Evolutionary conservation across 2,888 invertebrate genomes (phyloP), one percentile per base, ranked within the genome.

Genomic region (Drosophila demipolita): DNA sequence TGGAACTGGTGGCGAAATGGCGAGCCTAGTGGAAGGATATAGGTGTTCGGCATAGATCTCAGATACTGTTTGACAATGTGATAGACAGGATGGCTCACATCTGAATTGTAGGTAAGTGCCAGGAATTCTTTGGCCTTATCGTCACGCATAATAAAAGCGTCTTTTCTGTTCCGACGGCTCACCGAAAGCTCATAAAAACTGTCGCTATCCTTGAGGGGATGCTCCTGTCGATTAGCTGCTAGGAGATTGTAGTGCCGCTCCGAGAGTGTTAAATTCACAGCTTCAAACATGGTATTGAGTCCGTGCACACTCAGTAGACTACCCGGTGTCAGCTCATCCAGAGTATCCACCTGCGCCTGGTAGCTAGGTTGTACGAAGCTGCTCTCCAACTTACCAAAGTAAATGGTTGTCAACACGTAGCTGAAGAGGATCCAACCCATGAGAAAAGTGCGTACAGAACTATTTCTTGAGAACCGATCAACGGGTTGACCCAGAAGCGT

Each of bases 381-480:
- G 49, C 93, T 93, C 49, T 92, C 92, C 58, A 93, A 66, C 55
- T 93, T 92, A 26, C 91, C 92, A 35, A 92, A 88, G 60, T 92
- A 92, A 26, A 92, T 83, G 32, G 75, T 82, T 2, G 90, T 91
- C 53, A 91, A 61, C 0, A 93, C 81, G 52, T 92, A 92, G 36
- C 91, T 89, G 49, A 92, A 93, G 9, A 92, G 62, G 8, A 93
- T 89, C 93, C 93, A 93, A 6, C 84, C 73, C 35, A 92, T 86
- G 5, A 93, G 83, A 11, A 91, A 88, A 23, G 75, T 66, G 0
- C 92, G 89, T 52, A 92, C 54, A 0, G 91, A 90, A 63, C 86
- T 91, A 20, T 85, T 77, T 4, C 69, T 64, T 0, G 90, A 80
- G 23, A 92, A 84, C 0, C 75, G 68, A 4, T 76, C 69, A 0